phyloP scores from a whole-genome alignment of 2,113 vertebrate genomes.

The Myrmophylax atrothorax region DNA sequence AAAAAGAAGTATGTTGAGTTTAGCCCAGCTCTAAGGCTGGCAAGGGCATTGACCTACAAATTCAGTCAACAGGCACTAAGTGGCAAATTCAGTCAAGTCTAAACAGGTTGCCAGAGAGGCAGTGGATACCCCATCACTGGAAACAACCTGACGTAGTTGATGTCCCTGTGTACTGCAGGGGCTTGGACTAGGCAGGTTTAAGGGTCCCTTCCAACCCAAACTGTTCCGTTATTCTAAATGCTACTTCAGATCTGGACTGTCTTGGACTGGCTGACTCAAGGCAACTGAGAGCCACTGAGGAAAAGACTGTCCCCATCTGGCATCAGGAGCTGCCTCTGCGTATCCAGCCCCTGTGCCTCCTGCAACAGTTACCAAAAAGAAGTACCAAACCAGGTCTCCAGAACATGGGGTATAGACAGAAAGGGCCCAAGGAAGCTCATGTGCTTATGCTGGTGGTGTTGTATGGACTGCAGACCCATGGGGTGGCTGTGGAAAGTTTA shows the following conservation, averaged over 20 bases:
- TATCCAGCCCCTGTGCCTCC: background rate
- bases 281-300: background rate
- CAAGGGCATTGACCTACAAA: background rate
- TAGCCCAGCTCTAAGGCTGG: background rate
- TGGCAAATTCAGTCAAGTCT: background rate
- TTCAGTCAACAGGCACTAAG: rapidly evolving
- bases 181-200: background rate
- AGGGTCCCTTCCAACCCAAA: background rate
- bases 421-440: background rate
- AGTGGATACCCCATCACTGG: background rate
- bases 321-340: background rate
- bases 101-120: background rate
- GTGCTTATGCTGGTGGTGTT: background rate
- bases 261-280: background rate
- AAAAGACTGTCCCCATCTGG: background rate
- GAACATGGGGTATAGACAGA: background rate
- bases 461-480: background rate
- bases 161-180: background rate
- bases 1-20: background rate
- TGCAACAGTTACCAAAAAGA: background rate
- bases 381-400: background rate
- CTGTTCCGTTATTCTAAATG: background rate
- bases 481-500: background rate
- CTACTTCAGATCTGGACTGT: background rate
- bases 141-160: background rate